Percentiles rank a stretch among this genome's conserved stretches.
phyloP scores from a whole-genome alignment of 2,113 vertebrate species.

The Zosterops borbonicus region DNA sequence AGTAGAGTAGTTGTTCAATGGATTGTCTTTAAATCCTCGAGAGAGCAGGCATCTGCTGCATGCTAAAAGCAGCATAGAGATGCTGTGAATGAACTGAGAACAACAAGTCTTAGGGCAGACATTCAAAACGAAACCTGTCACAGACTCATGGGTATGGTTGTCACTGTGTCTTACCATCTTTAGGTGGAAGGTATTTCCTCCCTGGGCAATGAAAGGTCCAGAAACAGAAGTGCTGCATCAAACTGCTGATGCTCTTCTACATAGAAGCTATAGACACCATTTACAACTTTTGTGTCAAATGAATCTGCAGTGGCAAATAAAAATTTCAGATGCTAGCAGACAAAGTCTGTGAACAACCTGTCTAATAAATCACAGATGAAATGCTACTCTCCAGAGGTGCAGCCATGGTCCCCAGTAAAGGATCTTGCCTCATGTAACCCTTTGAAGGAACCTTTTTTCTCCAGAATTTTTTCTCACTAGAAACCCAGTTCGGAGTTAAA shows the following conservation, averaged over 20 bases:
- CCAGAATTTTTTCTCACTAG: background rate
- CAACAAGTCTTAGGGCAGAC: background rate
- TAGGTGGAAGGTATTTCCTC: background rate
- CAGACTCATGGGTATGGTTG: background rate
- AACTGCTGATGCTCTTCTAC: background rate
- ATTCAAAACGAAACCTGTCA: background rate
- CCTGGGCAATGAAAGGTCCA: background rate
- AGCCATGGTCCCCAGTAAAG: background rate
- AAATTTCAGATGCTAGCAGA: background rate
- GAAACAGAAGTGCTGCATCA: background rate
- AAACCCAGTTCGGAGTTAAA: background rate
- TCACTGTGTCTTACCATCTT: background rate
- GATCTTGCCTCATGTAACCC: accelerated
- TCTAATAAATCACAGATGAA: background rate
- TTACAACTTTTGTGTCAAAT: background rate
- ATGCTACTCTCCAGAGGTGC: background rate
- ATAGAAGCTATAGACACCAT: background rate
- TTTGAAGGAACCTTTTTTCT: background rate
- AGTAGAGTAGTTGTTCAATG: background rate
- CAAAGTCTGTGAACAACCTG: background rate
- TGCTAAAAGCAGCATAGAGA: background rate
- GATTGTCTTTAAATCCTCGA: background rate
- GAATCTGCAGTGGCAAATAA: background rate
- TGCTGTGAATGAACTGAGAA: background rate
- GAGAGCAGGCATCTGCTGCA: background rate